Base-by-base conservation (phyloP, 2,797 vertebrate genomes). In the Calcarius lapponicus region DNA sequence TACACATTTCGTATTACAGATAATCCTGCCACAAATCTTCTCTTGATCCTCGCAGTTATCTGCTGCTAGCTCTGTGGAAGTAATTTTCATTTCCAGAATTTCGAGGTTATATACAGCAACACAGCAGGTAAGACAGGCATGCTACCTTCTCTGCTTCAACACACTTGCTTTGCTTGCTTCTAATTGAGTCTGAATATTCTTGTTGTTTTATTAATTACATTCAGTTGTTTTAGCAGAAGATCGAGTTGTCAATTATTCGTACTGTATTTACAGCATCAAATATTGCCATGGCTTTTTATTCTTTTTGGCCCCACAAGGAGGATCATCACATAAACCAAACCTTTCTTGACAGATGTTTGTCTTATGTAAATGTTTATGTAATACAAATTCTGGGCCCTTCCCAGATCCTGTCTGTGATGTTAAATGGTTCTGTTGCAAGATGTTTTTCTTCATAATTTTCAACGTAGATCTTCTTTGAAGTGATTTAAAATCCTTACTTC, bases 11-110 rank as follows among this genome's bases (percentile, higher is more conserved):
- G 0, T 81, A 84, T 91, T 86, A 90, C 0, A 0, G 76, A 75
- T 95, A 96, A 91, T 94, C 95, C 95, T 72, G 62, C 82, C 92
- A 72, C 92, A 96, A 95, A 93, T 96, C 95, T 97, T 58, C 89
- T 75, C 60, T 92, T 93, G 91, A 96, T 96, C 76, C 93, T 92
- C 73, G 21, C 42, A 45, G 85, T 91, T 92, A 66, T 86, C 75
- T 88, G 51, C 73, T 91, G 57, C 61, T 66, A 69, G 69, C 45
- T 88, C 80, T 88, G 89, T 69, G 70, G 58, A 94, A 91, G 58
- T 26, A 86, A 73, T 72, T 91, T 91, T 91, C 62, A 66, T 84
- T 93, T 93, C 73, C 58, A 88, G 82, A 94, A 81, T 86, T 91
- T 89, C 79, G 88, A 86, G 69, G 57, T 36, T 91, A 72, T 72